Percentiles rank a stretch among this genome's conserved stretches.
These are phyloP conservation scores for Perithous albicinctus DNA, from an alignment of 2,888 invertebrate species.

Conservation along the genomic window DNA sequence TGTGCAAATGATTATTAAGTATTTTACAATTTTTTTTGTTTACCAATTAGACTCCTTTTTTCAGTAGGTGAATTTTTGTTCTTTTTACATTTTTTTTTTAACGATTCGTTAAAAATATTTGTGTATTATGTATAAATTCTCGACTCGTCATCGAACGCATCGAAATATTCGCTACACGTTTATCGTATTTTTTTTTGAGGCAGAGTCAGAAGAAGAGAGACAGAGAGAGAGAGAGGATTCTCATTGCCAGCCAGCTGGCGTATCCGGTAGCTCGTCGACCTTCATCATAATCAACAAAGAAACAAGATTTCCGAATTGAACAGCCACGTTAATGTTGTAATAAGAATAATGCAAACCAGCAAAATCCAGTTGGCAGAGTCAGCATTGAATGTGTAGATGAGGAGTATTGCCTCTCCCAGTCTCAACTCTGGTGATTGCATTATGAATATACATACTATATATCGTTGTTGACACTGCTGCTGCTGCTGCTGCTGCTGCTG, in stretches of 20 bases:
- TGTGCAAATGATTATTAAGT: too few species aligned
- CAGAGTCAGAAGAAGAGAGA: background rate
- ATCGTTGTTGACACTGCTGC: background rate
- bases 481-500: background rate
- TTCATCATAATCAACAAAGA: conserved; percentile 35
- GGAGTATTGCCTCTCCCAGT: background rate
- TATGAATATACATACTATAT: background rate
- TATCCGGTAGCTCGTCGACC: conserved; percentile 37
- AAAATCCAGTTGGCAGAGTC: background rate
- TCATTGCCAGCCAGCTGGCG: conserved; percentile 32
- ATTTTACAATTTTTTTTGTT: too few species aligned
- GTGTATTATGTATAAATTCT: conserved; percentile 1
- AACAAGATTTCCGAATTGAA: conserved; percentile 18
- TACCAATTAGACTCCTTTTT: too few species aligned
- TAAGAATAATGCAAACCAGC: background rate
- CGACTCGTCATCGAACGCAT: conserved; percentile 22
- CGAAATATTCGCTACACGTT: conserved; percentile 8
- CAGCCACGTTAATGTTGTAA: background rate
- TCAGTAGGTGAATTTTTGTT: too few species aligned
- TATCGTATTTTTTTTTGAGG: background rate
- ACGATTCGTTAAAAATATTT: background rate
- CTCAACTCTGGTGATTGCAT: background rate
- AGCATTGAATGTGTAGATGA: background rate
- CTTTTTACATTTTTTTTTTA: too few species aligned
- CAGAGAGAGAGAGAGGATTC: conserved; percentile 31